phyloP scores from a whole-genome alignment of 2,113 vertebrate genomes.

The Dasyurus viverrinus region DNA sequence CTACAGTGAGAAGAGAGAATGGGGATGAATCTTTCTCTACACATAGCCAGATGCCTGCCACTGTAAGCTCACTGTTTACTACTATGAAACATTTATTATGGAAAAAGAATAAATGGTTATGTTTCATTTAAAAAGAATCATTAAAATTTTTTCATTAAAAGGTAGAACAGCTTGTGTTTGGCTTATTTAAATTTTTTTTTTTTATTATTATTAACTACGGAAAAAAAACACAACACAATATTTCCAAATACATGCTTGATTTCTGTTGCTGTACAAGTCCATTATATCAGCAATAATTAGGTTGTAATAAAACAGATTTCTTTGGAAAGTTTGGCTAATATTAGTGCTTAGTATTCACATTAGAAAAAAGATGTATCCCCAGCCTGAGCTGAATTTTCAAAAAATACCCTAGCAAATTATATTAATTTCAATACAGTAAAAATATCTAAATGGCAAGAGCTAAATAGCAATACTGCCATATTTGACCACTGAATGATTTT shows the following conservation, averaged over 20 bases:
- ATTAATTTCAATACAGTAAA: neutral
- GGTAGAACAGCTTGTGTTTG: neutral
- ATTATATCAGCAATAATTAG: neutral
- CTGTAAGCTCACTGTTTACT: neutral
- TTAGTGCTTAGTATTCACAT: conserved; percentile 27
- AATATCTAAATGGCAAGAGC: neutral
- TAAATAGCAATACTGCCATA: neutral
- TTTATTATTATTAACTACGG: neutral
- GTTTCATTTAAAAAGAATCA: conserved; percentile 2
- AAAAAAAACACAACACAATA: neutral
- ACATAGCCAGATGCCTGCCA: neutral
- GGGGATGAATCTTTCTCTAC: neutral
- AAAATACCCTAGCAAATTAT: conserved; percentile 36
- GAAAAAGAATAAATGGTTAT: neutral
- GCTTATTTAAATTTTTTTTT: neutral
- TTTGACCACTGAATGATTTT: neutral
- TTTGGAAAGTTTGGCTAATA: neutral
- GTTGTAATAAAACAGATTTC: conserved; percentile 4
- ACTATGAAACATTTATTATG: conserved; percentile 1
- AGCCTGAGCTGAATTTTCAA: conserved; percentile 40
- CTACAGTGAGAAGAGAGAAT: neutral
- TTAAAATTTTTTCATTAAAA: neutral
- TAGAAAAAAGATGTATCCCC: neutral
- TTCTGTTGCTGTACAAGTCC: neutral
- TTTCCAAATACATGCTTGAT: neutral